Base-by-base conservation (phyloP, 2,888 invertebrate genomes). In the Abscondita cerata region DNA sequence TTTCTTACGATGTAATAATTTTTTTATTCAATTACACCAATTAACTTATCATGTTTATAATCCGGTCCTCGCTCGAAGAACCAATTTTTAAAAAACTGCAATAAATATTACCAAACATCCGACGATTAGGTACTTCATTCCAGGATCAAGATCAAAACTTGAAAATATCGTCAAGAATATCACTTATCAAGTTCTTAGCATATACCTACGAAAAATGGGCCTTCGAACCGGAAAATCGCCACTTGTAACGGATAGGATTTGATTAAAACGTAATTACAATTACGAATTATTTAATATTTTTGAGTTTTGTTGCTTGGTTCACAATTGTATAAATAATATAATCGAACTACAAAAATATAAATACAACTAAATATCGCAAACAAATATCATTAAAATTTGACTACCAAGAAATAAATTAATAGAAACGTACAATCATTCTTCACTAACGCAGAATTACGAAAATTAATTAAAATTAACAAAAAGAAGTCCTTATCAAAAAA, bases 261-360 rank as follows among this genome's bases (percentile, higher is more conserved):
- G 19, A 50, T 51, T 11, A 48, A 48, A 48, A 15, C 50, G 4
- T 25, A 25, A 25, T 25, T 25, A 25, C 25, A 25, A 44, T 34
- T 58, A 52, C 50, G 44, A 48, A 51, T 51, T 41, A 56, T 61
- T 61, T 61, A 61, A 61, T 61, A 25, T 38, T 47, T 50, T 53
- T 34, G 34, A 50, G 13, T 46, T 55, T n/a, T 38, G 51, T 59
- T 59, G 58, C 52, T 51, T 56, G 55, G 33, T 56, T 59, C 57
- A 52, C 63, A 65, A 34, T 52, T 53, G 52, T 59, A 60, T 58
- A 60, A 59, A 62, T 59, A 40, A 59, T 36, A 54, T 52, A 55
- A 56, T 59, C 47, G 57, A 63, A 60, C 62, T 62, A 62, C 62
- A 62, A 62, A 62, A 62, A 57, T 62, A 62, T 62, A 62, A 62